A percentile compares a stretch with the other conserved stretches of the same genome.
Conservation (phyloP, 2,797 vertebrate genomes). For the Lutjanus campechanus region DNA sequence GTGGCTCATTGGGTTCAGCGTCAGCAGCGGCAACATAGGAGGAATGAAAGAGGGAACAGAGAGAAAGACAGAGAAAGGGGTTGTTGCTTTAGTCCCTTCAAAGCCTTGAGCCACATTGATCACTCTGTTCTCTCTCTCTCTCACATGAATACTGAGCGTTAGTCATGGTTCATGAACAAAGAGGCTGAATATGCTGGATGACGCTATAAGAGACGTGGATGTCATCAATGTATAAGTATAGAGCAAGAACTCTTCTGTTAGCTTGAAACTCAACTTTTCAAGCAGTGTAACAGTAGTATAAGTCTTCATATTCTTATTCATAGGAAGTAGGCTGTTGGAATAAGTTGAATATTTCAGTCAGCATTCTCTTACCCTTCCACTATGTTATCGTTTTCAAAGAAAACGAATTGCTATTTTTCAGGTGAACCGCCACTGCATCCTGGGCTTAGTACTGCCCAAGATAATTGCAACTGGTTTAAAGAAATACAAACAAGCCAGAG, state of each 20-base stretch:
- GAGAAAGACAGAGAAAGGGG: background rate
- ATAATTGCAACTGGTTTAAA: too few relatives aligned
- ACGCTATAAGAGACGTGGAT: slow-evolving; percentile 43
- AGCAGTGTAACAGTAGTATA: background rate
- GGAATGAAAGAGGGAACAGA: slow-evolving; percentile 26
- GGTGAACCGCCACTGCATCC: too few relatives aligned
- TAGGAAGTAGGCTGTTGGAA: too few relatives aligned
- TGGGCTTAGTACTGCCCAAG: too few relatives aligned
- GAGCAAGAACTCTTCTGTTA: background rate
- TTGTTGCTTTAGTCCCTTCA: slow-evolving; percentile 52
- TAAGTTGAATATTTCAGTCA: too few relatives aligned
- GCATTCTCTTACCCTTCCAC: too few relatives aligned
- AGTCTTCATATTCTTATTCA: too few relatives aligned
- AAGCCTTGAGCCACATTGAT: slow-evolving; percentile 68
- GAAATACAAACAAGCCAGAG: too few relatives aligned
- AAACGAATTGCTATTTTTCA: too few relatives aligned
- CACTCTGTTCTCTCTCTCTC: slow-evolving; percentile 42
- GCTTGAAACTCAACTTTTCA: slow-evolving; percentile 12
- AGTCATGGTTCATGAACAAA: slow-evolving; percentile 63
- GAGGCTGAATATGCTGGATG: slow-evolving; percentile 30
- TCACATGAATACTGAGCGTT: slow-evolving; percentile 69
- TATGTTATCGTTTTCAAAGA: too few relatives aligned
- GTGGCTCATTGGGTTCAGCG: background rate
- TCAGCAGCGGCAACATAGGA: slow-evolving; percentile 17
- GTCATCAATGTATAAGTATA: slow-evolving; percentile 25